These are phyloP conservation scores for Ophiothrix spiculata DNA, from an alignment of 35 echinoderm and acorn worm genomes.

Conservation along the genomic window DNA sequence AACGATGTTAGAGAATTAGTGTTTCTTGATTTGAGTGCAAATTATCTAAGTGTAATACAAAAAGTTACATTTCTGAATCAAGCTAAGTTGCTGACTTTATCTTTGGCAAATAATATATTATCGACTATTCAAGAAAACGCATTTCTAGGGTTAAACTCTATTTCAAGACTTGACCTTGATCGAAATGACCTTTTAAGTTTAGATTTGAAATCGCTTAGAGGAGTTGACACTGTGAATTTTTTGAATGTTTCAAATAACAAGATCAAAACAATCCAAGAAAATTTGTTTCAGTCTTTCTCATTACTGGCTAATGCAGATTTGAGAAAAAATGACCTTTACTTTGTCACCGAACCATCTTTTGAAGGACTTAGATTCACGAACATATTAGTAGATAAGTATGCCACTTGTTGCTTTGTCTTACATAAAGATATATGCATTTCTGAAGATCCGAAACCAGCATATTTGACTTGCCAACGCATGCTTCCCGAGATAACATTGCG, in stretches of 20 bases:
- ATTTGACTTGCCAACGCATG: not conserved
- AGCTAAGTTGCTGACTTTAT: not conserved
- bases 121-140: not conserved
- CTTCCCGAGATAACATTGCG: not conserved
- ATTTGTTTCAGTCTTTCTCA: not conserved
- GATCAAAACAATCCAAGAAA: not conserved
- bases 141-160: not conserved
- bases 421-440: not conserved
- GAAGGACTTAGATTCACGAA: not conserved
- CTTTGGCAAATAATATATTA: not conserved
- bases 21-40: not conserved
- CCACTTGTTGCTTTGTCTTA: not conserved
- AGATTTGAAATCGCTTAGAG: not conserved
- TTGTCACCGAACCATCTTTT: not conserved
- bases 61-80: not conserved
- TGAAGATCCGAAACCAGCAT: not conserved
- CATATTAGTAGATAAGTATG: not conserved
- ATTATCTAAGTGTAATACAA: not conserved
- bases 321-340: not conserved
- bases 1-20: not conserved
- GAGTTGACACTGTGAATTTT: not conserved
- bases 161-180: not conserved
- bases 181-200: not conserved
- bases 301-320: not conserved
- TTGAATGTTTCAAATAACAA: not conserved